Conservation (phyloP, 2,797 vertebrate genomes). For the Characodon lateralis region DNA sequence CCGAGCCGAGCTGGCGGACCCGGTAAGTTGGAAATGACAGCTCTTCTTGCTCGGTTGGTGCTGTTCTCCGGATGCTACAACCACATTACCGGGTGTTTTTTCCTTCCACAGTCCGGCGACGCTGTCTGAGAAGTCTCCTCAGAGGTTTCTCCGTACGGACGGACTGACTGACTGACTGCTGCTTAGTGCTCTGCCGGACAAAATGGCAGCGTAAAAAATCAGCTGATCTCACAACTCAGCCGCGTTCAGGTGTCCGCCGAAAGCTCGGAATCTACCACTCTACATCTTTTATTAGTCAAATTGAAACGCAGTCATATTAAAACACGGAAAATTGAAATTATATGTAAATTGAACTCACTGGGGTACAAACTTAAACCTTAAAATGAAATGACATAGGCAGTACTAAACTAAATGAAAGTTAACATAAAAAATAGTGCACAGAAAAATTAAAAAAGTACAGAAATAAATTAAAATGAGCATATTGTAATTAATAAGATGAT, state of each 20-base stretch:
- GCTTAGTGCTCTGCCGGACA: slow-evolving; percentile 71
- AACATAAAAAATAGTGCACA: not conserved
- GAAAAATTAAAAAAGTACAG: not conserved
- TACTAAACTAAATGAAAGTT: not conserved
- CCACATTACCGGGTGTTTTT: slow-evolving; percentile 20
- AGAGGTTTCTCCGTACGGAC: slow-evolving; percentile 42
- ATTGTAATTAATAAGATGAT: not conserved
- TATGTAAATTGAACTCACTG: not conserved
- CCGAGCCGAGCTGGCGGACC: slow-evolving; percentile 14
- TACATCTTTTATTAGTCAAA: not conserved
- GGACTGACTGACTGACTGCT: slow-evolving; percentile 32
- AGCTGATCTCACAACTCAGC: slow-evolving; percentile 80
- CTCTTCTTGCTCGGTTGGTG: slow-evolving; percentile 30
- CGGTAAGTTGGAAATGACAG: slow-evolving; percentile 55
- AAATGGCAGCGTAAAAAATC: slow-evolving; percentile 86
- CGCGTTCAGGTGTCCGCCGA: not conserved
- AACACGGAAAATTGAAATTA: not conserved
- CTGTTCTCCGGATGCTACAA: slow-evolving; percentile 17
- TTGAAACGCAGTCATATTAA: not conserved
- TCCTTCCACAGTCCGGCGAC: slow-evolving; percentile 19
- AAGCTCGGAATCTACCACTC: slow-evolving; percentile 2
- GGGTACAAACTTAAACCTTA: not conserved
- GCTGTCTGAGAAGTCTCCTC: slow-evolving; percentile 34
- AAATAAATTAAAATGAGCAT: not conserved
- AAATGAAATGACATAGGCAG: no score